phyloP scores from a whole-genome alignment of 2,797 vertebrate genomes.

The Enteromius radiatus region DNA sequence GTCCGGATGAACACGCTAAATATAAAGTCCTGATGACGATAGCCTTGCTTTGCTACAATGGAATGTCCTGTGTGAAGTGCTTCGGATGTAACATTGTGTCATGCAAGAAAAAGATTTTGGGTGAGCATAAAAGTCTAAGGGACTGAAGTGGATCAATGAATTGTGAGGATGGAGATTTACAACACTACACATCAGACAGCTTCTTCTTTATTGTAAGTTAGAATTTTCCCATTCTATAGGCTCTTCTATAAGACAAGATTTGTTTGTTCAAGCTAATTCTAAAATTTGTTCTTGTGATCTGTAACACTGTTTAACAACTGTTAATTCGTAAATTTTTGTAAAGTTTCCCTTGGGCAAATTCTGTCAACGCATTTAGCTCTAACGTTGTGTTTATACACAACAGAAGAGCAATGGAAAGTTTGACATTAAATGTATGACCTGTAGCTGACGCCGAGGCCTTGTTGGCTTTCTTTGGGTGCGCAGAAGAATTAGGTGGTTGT shows the following conservation, averaged over 20 bases:
- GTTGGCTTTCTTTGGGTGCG: conserved; percentile 47
- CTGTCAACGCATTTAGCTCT: conserved; percentile 28
- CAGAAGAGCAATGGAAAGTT: conserved; percentile 53
- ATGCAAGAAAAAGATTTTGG: neutral
- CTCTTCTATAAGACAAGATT: neutral
- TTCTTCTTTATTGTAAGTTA: conserved; percentile 52
- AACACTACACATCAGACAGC: conserved; percentile 32
- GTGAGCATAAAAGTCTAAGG: conserved; percentile 6
- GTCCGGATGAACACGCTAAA: conserved; percentile 20
- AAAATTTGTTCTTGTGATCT: neutral
- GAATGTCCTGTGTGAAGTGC: neutral
- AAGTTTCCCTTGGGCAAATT: conserved; percentile 30
- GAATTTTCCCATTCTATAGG: neutral
- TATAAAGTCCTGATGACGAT: conserved; percentile 13
- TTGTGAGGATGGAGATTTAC: conserved; percentile 51
- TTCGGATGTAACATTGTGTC: conserved; percentile 13
- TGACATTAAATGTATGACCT: conserved; percentile 57
- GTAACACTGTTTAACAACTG: conserved; percentile 19
- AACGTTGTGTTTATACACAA: conserved; percentile 43
- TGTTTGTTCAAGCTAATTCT: conserved; percentile 4
- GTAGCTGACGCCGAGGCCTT: conserved; percentile 47
- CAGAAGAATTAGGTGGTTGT: conserved; percentile 61
- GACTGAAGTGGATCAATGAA: conserved; percentile 46
- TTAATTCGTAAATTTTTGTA: conserved; percentile 38
- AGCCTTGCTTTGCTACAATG: conserved; percentile 10